Percentiles rank a stretch among this genome's conserved stretches.
phyloP scores from a whole-genome alignment of 2,888 invertebrate genomes.

The Sinohyriopsis cumingii region DNA sequence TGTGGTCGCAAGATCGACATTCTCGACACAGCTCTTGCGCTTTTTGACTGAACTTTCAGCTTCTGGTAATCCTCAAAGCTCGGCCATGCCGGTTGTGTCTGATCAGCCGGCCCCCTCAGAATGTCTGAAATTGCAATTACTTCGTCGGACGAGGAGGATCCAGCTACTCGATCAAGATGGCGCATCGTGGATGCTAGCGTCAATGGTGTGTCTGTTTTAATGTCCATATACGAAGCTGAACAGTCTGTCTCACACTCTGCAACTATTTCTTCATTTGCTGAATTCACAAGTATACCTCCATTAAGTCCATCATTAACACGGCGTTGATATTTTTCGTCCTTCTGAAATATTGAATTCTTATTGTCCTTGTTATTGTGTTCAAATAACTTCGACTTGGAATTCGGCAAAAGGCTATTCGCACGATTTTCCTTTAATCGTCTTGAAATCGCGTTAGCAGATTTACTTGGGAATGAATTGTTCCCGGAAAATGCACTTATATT shows the following conservation, averaged over 20 bases:
- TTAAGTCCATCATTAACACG: no score
- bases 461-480: no score
- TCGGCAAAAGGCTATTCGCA: no score
- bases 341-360: no score
- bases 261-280: not conserved
- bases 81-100: constrained; percentile 28
- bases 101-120: constrained; percentile 13
- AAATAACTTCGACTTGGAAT: no score
- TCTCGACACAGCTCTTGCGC: constrained; percentile 11
- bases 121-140: constrained; percentile 26
- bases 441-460: no score
- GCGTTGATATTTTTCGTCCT: no score
- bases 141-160: constrained; percentile 28
- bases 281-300: no score
- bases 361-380: no score
- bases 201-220: constrained; percentile 33
- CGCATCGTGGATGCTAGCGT: constrained; percentile 33
- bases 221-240: constrained; percentile 24
- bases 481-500: no score
- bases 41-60: constrained; percentile 10
- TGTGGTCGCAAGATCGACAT: constrained; percentile 16
- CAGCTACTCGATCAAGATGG: constrained; percentile 26
- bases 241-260: constrained; percentile 19
- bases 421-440: no score
- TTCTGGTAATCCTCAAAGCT: constrained; percentile 25